Conservation (phyloP, 2,797 vertebrate genomes). For the Melopsittacus undulatus region DNA sequence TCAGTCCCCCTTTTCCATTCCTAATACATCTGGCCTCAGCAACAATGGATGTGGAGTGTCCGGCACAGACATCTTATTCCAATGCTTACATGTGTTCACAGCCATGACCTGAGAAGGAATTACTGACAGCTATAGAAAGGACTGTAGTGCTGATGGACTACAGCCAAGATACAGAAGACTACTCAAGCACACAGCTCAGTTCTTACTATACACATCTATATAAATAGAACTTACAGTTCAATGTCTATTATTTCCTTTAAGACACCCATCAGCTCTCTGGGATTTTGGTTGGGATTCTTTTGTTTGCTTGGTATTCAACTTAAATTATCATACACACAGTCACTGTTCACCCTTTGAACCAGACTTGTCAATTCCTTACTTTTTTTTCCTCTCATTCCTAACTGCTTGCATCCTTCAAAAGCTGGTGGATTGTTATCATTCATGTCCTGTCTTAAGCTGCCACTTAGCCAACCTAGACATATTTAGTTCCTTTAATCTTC, state of each 20-base stretch:
- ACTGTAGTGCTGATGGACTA: neutral
- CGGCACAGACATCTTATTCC: neutral
- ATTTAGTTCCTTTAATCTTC: constrained; percentile 74
- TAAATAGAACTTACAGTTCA: neutral
- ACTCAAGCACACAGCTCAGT: neutral
- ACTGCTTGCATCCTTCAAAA: constrained; percentile 54
- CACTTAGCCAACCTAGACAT: constrained; percentile 57
- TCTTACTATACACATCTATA: neutral
- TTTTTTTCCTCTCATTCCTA: constrained; percentile 16
- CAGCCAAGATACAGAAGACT: neutral
- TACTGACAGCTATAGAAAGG: neutral
- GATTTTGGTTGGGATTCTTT: neutral
- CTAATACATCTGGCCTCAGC: neutral
- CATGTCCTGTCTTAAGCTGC: constrained; percentile 65
- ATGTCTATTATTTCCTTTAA: neutral
- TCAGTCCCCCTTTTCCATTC: neutral
- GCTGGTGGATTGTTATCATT: constrained; percentile 65
- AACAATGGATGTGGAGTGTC: neutral
- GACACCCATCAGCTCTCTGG: neutral
- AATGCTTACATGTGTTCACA: neutral
- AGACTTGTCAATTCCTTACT: constrained; percentile 44
- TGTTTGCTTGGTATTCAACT: neutral
- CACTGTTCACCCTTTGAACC: constrained; percentile 3
- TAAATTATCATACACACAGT: neutral
- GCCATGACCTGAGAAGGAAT: neutral